A percentile compares a stretch with the other conserved stretches of the same genome.
Conservation (phyloP, 1,140 invertebrate species). For the Panagrolaimus sp. region DNA sequence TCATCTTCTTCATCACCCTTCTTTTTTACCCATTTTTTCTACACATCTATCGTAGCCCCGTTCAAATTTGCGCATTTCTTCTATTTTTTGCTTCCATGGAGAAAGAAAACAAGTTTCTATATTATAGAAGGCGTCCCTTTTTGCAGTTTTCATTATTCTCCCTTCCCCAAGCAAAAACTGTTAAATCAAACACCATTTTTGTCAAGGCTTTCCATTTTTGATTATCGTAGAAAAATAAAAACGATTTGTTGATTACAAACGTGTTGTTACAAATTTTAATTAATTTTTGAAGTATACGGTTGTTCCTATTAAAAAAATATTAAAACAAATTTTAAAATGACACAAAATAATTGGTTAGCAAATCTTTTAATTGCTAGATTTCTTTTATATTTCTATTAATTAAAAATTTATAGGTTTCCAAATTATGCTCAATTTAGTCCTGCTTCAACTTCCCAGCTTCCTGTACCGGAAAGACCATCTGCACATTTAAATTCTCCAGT, state of each 20-base stretch:
- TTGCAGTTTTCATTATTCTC: conserved; percentile 1
- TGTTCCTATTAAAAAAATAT: neutral
- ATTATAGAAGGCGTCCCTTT: conserved; percentile 10
- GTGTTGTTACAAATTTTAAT: neutral
- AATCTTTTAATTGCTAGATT: neutral
- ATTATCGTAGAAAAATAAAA: too few relatives aligned
- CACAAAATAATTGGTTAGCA: neutral
- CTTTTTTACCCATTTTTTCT: neutral
- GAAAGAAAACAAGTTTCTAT: conserved; percentile 5
- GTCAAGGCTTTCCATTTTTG: too few relatives aligned
- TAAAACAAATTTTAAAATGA: too few relatives aligned
- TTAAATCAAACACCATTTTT: too few relatives aligned
- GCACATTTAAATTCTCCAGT: conserved; percentile 11
- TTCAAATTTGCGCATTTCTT: neutral
- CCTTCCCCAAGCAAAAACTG: neutral
- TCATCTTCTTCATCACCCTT: too few relatives aligned
- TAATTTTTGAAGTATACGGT: neutral
- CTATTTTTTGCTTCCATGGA: too few relatives aligned
- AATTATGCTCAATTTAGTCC: conserved; percentile 7
- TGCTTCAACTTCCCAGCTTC: conserved; percentile 5
- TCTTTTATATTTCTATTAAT: neutral
- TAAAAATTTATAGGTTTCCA: conserved; percentile 15
- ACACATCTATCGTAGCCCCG: conserved; percentile 6
- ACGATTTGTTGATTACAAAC: neutral
- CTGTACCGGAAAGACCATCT: neutral